Percentiles rank a stretch among this genome's conserved stretches.
These are phyloP conservation scores for Notocelia uddmanniana DNA, from an alignment of 2,888 invertebrate species.

Conservation along the genomic window DNA sequence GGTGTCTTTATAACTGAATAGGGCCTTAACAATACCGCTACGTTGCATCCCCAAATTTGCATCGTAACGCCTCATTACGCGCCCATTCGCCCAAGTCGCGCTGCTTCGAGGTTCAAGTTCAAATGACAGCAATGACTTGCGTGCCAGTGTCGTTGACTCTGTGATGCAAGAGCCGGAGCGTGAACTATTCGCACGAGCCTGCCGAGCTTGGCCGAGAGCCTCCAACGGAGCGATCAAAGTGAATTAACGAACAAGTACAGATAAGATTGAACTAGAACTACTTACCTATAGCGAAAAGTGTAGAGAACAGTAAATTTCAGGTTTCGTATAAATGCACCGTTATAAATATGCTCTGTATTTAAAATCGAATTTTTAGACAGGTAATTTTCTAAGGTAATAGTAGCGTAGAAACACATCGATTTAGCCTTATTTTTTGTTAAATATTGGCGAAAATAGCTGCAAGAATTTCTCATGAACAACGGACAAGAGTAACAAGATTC, in stretches of 20 bases:
- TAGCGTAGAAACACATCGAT: no score
- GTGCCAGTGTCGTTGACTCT: conserved; percentile 75
- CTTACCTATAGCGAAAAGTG: not conserved
- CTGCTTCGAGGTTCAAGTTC: conserved; percentile 61
- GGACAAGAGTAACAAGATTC: conserved; percentile 4
- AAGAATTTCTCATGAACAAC: not conserved
- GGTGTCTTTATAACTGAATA: conserved; percentile 15
- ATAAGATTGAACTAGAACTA: not conserved
- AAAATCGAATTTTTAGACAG: no score
- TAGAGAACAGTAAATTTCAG: no score
- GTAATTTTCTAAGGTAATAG: no score
- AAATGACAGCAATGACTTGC: conserved; percentile 69
- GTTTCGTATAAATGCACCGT: no score
- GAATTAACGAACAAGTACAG: conserved; percentile 5
- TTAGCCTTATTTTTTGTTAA: no score
- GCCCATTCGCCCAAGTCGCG: conserved; percentile 14
- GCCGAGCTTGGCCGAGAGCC: conserved; percentile 52
- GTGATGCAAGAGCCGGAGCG: conserved; percentile 71
- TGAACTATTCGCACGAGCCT: conserved; percentile 73
- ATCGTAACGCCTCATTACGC: conserved; percentile 39
- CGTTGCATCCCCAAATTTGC: conserved; percentile 39
- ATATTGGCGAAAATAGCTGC: no score
- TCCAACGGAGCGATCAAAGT: conserved; percentile 6
- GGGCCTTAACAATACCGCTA: conserved; percentile 53
- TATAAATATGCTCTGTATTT: no score